Percentiles rank a stretch among this genome's conserved stretches.
Conservation (phyloP, 2,113 vertebrate species). For the Dromiciops gliroides region DNA sequence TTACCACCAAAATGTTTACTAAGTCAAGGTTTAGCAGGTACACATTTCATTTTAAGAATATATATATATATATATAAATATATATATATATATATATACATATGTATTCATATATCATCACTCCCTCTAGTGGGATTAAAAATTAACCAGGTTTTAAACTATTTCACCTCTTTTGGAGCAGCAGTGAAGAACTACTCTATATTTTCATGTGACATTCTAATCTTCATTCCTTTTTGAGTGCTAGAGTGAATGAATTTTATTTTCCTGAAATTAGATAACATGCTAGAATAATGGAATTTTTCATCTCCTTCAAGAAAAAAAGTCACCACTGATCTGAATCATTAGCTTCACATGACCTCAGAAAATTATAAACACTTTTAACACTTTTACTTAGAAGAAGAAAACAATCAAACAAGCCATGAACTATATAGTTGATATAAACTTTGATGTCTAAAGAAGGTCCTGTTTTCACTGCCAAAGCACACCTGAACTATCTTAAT, state of each 20-base stretch:
- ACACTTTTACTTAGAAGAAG: constrained; percentile 15
- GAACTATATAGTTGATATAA: constrained; percentile 28
- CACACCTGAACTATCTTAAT: not conserved
- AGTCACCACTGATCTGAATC: constrained; percentile 46
- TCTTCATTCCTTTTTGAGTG: not conserved
- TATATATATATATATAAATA: not conserved
- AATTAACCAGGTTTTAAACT: not conserved
- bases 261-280: not conserved
- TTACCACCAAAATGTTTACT: not conserved
- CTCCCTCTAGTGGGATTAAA: constrained; percentile 71
- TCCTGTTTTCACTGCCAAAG: not conserved
- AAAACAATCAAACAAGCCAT: constrained; percentile 49
- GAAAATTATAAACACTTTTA: constrained; percentile 32
- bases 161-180: not conserved
- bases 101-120: not conserved
- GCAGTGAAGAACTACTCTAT: not conserved
- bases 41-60: not conserved
- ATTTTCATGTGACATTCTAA: not conserved
- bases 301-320: constrained; percentile 48
- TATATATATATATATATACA: not conserved
- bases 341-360: constrained; percentile 46
- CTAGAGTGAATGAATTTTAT: not conserved
- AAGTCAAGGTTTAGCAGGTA: no score
- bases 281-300: constrained; percentile 20
- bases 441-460: constrained; percentile 58